A percentile compares a stretch with the other conserved stretches of the same genome.
Conservation (phyloP, 2,797 vertebrate genomes). For the Leptatherina wallacei region DNA sequence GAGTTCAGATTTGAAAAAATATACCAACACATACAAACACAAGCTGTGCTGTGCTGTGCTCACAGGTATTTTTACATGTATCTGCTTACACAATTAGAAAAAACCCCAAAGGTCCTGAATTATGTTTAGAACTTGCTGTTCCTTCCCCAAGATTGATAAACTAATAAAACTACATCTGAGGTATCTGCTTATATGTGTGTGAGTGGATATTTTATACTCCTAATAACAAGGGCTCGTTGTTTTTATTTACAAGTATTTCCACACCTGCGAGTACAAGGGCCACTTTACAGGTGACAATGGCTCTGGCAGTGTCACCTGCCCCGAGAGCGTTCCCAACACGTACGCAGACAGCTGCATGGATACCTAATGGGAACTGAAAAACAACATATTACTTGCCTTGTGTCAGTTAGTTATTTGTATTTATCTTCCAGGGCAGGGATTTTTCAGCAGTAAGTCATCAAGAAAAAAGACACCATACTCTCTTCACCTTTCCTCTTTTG, state of each 20-base stretch:
- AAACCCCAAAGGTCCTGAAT: not conserved
- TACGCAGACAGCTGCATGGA: conserved; percentile 87
- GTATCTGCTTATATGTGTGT: not conserved
- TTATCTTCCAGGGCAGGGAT: not conserved
- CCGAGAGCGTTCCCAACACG: conserved; percentile 94
- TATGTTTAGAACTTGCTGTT: not conserved
- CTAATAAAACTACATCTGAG: not conserved
- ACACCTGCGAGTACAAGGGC: conserved; percentile 84
- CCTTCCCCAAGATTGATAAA: not conserved
- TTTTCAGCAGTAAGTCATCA: not conserved
- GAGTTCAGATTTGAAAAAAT: not conserved
- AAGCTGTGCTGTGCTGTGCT: not conserved
- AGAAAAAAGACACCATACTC: not conserved
- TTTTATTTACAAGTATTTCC: conserved; percentile 12
- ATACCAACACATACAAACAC: not conserved
- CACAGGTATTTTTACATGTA: not conserved
- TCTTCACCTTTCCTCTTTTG: not conserved
- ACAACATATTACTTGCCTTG: not conserved
- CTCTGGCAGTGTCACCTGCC: conserved; percentile 84
- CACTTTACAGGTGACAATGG: conserved; percentile 84
- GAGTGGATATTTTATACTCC: not conserved
- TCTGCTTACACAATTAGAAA: not conserved
- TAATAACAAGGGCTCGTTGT: not conserved
- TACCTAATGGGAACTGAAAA: conserved; percentile 87
- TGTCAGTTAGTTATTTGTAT: not conserved